Base-by-base conservation (phyloP, 2,113 vertebrate genomes). In the Cryptomyrus ogoouensis region DNA sequence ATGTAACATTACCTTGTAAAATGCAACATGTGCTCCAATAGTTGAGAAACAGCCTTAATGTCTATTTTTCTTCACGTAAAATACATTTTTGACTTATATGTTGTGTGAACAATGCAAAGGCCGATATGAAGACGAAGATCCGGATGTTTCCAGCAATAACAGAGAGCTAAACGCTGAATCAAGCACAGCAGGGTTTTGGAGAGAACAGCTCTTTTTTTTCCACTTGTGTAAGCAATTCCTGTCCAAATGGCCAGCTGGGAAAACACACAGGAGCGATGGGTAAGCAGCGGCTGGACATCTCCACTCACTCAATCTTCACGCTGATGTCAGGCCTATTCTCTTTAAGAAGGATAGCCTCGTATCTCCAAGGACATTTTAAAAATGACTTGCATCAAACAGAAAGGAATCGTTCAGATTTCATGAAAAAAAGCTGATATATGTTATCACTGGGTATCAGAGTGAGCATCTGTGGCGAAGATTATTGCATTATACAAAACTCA, bases 141-240 rank as follows among this genome's bases (percentile, higher is more conserved):
- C 13, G 39, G 56, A 66, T 35, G 17, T 46, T 35, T 46, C 35
- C 35, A 19, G 53, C 53, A 56, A 39, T 62, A 24, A n/a, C 87
- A 46, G 53, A 66, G 8, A 50, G 24, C 53, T n/a, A 62, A 87
- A 87, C 31, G 85, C 85, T 31, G 85, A 39, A 50, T 42, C 53
- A 9, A 42, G 31, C 53, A 7, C 56, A 66, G 87, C 9, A 27
- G 39, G 56, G 13, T n/a, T 24, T n/a, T 15, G 87, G 35, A 35
- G 35, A 12, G 52, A 46, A 27, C 56, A 24, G 15, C n/a, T 66
- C 56, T 31, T 88, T n/a, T 21, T 35, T 19, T 66, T 44, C 87
- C 53, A 62, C 88, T 88, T 88, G 58, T 70, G 24, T 70, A 74
- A 70, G 88, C 58, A 66, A 31, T 31, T 88, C 62, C 42, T 47